Conservation (phyloP, 2,113 vertebrate genomes). For the Paratilapia polleni region DNA sequence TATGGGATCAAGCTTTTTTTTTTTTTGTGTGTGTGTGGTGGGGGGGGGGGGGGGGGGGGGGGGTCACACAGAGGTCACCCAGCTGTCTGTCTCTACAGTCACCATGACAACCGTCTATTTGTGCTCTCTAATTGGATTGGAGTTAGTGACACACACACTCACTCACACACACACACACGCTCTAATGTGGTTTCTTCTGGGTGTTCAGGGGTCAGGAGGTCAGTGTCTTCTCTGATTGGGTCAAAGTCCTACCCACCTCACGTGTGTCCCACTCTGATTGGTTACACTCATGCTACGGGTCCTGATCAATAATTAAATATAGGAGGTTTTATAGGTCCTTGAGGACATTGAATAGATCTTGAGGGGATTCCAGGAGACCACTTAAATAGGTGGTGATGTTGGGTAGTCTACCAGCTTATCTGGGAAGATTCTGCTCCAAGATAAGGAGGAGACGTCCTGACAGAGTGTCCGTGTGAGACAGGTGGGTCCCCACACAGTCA, state of each 20-base stretch:
- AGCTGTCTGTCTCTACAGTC: slow-evolving; percentile 8
- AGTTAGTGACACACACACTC: background rate
- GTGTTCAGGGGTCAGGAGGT: slow-evolving; percentile 6
- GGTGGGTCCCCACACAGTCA: background rate
- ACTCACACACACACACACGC: background rate
- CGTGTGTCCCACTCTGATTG: background rate
- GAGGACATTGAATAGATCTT: background rate
- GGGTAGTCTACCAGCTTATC: background rate
- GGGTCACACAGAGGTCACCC: slow-evolving; percentile 32
- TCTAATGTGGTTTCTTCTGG: background rate
- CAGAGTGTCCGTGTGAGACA: background rate
- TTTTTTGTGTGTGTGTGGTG: too few species aligned
- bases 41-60: background rate
- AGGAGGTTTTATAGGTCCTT: background rate
- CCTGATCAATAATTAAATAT: background rate
- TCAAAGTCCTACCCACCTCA: background rate
- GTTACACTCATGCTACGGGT: background rate
- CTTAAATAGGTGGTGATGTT: background rate
- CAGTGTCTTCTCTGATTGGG: background rate
- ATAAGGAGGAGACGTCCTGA: background rate
- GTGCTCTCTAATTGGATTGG: slow-evolving; percentile 41
- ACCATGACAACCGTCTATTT: slow-evolving; percentile 24
- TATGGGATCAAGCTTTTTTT: too few species aligned
- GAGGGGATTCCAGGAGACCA: background rate
- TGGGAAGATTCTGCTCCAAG: background rate